Evolutionary conservation across 2,113 vertebrate species (phyloP).

Genomic region (Tamias sibiricus): DNA sequence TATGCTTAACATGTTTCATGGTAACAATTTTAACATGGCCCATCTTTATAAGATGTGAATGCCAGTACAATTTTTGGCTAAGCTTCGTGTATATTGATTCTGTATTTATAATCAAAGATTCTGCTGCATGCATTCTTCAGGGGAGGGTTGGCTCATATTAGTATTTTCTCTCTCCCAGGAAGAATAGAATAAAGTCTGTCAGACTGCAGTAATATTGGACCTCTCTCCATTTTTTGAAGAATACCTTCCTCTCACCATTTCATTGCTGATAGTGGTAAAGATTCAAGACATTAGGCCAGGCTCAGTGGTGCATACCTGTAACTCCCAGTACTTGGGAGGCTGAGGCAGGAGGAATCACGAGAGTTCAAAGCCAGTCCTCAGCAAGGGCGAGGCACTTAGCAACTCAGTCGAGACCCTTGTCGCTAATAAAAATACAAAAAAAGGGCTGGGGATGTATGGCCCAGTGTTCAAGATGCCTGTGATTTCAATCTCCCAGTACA

Average conservation of each 20-base stretch:
- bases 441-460: too few relatives aligned
- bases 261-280: not conserved
- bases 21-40: conserved; percentile 16
- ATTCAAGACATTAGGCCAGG: too few relatives aligned
- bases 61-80: not conserved
- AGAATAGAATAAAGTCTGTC: not conserved
- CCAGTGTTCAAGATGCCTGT: too few relatives aligned
- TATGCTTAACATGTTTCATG: conserved; percentile 23
- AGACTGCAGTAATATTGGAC: not conserved
- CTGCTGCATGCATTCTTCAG: not conserved
- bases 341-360: too few relatives aligned
- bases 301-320: too few relatives aligned
- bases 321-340: too few relatives aligned
- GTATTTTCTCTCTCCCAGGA: not conserved
- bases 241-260: not conserved
- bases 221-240: not conserved
- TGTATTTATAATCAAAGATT: conserved; percentile 50
- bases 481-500: too few relatives aligned
- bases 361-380: too few relatives aligned
- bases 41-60: conserved; percentile 61
- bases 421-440: too few relatives aligned
- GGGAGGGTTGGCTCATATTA: not conserved
- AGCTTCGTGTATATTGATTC: not conserved
- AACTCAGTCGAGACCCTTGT: too few relatives aligned
- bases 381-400: too few relatives aligned